Conservation (phyloP, 2,888 invertebrate species). For the Oithona nana region DNA sequence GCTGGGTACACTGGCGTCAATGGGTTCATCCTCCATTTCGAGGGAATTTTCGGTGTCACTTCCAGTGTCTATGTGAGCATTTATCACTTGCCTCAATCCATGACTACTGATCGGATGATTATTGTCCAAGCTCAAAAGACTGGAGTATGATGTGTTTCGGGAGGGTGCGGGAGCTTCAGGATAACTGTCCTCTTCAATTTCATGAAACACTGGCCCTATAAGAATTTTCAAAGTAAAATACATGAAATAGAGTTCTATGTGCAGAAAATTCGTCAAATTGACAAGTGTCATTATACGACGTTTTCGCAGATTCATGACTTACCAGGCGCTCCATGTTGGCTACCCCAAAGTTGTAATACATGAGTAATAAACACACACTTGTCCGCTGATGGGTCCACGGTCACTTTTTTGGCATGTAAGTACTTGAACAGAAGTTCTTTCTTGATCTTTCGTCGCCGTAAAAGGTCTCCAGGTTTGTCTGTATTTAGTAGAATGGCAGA, state of each 20-base stretch:
- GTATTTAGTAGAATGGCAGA: slow-evolving; percentile 33
- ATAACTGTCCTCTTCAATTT: slow-evolving; percentile 3
- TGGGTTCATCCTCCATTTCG: background rate
- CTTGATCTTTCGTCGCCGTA: slow-evolving; percentile 35
- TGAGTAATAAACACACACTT: slow-evolving; percentile 30
- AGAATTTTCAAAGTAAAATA: too few relatives aligned
- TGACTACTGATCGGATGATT: background rate
- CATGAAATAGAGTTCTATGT: too few relatives aligned
- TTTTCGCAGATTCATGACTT: background rate
- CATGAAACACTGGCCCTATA: too few relatives aligned
- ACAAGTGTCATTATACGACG: too few relatives aligned
- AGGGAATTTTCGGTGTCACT: background rate
- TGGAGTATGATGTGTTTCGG: slow-evolving; percentile 15
- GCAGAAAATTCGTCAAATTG: too few relatives aligned
- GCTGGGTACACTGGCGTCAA: background rate
- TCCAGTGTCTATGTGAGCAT: background rate
- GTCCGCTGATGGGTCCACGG: slow-evolving; percentile 32
- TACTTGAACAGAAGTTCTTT: slow-evolving; percentile 37
- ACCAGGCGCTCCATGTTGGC: background rate
- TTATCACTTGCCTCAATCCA: background rate
- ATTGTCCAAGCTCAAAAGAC: slow-evolving; percentile 2
- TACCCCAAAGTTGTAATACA: slow-evolving; percentile 10
- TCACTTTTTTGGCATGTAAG: slow-evolving; percentile 32
- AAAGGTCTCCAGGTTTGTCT: slow-evolving; percentile 30
- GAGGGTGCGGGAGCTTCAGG: slow-evolving; percentile 17